Base-by-base conservation (phyloP, 2,113 vertebrate genomes). In the Zapornia atra region DNA sequence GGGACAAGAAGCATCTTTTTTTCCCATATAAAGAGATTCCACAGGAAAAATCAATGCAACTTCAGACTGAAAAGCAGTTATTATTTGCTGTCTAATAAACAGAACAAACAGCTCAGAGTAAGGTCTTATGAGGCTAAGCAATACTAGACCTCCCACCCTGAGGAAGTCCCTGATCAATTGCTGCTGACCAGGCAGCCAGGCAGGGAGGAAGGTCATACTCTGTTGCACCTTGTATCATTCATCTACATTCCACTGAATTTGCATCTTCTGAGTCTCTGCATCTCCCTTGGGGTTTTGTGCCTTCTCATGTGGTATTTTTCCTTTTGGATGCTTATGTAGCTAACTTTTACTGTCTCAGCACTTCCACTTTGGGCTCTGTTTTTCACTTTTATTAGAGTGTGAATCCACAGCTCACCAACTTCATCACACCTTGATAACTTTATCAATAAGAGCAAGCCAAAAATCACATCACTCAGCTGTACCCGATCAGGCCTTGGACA, bases 101-200 rank as follows among this genome's bases (percentile, higher is more conserved):
- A 66, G 13, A 66, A 40, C 13, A 34, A 69, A 50, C 5, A 29
- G 15, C n/a, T 48, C 40, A 16, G 19, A 88, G 36, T 14, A 19
- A 78, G 24, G 11, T 38, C 11, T 56, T 77, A 20, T 2, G 34
- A 82, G 13, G 29, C 28, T 54, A 57, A 83, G 20, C 33, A 50
- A 44, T 40, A 28, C 28, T 18, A 81, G 24, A 19, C 26, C 42
- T 77, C 69, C 50, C 60, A 73, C 22, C 11, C 18, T 1, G 0
- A 5, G 0, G 3, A 56, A 88, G 14, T 4, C 3, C 6, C 29
- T 0, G 1, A 0, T 25, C 64, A 84, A 91, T 25, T 3, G 1
- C 12, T 65, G 68, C 33, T 70, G 59, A 53, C 14, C 59, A 83
- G 48, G 9, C 61, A 48, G 33, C 16, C 54, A 81, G 31, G 19